phyloP scores from a whole-genome alignment of 2,888 invertebrate species.

The Agrotis puta region DNA sequence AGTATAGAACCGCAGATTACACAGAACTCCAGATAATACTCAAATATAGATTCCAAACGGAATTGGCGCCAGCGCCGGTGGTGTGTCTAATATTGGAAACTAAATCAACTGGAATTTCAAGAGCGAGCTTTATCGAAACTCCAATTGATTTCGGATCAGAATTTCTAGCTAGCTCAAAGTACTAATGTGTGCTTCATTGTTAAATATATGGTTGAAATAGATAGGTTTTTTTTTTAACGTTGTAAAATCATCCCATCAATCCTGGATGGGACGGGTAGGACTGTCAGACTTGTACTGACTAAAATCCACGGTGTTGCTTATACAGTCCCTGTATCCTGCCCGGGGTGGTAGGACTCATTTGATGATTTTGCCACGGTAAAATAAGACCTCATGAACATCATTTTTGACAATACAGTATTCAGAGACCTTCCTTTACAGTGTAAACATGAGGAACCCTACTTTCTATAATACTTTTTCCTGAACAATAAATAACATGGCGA shows the following conservation, averaged over 20 bases:
- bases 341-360: no score
- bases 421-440: no score
- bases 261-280: no score
- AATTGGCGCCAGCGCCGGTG: background rate
- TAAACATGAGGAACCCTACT: background rate
- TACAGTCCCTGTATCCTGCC: no score
- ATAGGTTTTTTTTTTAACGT: no score
- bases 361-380: no score
- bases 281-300: no score
- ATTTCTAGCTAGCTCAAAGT: background rate
- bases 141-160: background rate
- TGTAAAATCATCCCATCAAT: no score
- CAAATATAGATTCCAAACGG: slow-evolving; percentile 7
- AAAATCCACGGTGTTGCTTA: no score
- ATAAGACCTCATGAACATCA: no score
- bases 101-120: slow-evolving; percentile 18
- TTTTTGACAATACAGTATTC: no score
- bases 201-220: background rate
- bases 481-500: slow-evolving; percentile 15
- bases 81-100: slow-evolving; percentile 11
- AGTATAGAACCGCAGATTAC: background rate
- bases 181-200: background rate
- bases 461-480: background rate
- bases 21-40: background rate
- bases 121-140: background rate